These are phyloP conservation scores for Pangasius krempfi DNA, from an alignment of 2,797 vertebrate species.

Conservation along the genomic window DNA sequence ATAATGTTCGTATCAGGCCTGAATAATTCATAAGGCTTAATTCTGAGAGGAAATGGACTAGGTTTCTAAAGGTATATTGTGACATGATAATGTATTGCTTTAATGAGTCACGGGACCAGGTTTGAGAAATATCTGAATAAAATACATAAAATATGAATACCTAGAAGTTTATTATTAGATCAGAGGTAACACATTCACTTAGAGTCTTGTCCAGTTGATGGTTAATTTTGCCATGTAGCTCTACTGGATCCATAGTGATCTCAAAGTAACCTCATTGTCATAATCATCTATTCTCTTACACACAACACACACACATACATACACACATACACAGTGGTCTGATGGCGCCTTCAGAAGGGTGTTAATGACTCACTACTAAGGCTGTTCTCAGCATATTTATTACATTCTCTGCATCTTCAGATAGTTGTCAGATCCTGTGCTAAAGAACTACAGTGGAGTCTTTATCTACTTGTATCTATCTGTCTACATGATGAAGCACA, in stretches of 20 bases:
- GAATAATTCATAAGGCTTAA: constrained; percentile 58
- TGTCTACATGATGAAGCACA: neutral
- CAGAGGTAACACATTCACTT: constrained; percentile 55
- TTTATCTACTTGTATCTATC: neutral
- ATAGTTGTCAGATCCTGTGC: neutral
- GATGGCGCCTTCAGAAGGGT: no score
- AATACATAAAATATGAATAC: constrained; percentile 62
- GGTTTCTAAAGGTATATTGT: constrained; percentile 62
- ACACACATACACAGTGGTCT: no score
- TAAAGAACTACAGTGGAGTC: neutral
- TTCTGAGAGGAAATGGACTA: constrained; percentile 60
- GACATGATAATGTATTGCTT: constrained; percentile 60
- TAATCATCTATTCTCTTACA: constrained; percentile 1
- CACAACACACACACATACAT: neutral
- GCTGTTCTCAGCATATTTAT: no score
- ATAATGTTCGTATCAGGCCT: constrained; percentile 53
- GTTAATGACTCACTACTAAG: no score
- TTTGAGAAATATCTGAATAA: constrained; percentile 61
- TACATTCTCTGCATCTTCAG: neutral
- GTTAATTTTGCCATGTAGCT: constrained; percentile 37
- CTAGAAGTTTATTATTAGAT: constrained; percentile 61
- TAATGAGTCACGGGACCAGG: constrained; percentile 61
- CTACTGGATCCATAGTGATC: constrained; percentile 12
- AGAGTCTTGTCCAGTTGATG: constrained; percentile 47
- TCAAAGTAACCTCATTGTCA: neutral